Evolutionary conservation across 2,888 invertebrate species (phyloP).

Genomic region (Agrotis segetum): DNA sequence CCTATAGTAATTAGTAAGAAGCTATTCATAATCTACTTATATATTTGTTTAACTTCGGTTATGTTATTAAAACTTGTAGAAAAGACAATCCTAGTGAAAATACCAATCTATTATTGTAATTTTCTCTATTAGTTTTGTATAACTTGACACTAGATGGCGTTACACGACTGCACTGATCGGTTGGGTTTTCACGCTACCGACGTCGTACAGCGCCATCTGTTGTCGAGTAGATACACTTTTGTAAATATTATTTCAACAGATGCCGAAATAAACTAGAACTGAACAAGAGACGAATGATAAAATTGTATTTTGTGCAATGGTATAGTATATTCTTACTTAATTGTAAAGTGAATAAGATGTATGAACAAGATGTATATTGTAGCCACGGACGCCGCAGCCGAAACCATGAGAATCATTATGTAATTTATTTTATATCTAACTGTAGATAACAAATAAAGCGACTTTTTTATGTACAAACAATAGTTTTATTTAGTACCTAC

Average conservation of each 20-base stretch:
- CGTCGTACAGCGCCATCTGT: slow-evolving; percentile 55
- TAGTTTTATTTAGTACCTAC: slow-evolving; percentile 36
- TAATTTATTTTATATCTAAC: slow-evolving; percentile 91
- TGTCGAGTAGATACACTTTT: slow-evolving; percentile 49
- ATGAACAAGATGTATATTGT: slow-evolving; percentile 74
- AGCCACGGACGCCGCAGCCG: slow-evolving; percentile 81
- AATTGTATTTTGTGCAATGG: slow-evolving; percentile 69
- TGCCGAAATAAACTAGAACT: slow-evolving; percentile 56
- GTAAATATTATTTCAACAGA: slow-evolving; percentile 65
- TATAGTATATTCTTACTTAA: slow-evolving; percentile 62
- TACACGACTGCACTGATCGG: slow-evolving; percentile 13
- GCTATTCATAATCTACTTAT: slow-evolving; percentile 58
- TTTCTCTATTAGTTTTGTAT: slow-evolving; percentile 57
- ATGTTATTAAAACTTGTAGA: slow-evolving; percentile 62
- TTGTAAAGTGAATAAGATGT: slow-evolving; percentile 67
- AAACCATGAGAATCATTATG: slow-evolving; percentile 81
- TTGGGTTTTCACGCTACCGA: slow-evolving; percentile 9
- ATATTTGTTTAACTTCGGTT: slow-evolving; percentile 60
- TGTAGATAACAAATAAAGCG: slow-evolving; percentile 90
- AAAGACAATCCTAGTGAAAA: slow-evolving; percentile 66
- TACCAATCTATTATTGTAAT: slow-evolving; percentile 54
- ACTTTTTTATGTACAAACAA: slow-evolving; percentile 87
- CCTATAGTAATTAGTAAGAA: slow-evolving; percentile 62
- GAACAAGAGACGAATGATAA: slow-evolving; percentile 57
- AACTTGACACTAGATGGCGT: slow-evolving; percentile 55